These are phyloP conservation scores for Gallirallus australis DNA, from an alignment of 2,797 vertebrate genomes.

Conservation along the genomic window DNA sequence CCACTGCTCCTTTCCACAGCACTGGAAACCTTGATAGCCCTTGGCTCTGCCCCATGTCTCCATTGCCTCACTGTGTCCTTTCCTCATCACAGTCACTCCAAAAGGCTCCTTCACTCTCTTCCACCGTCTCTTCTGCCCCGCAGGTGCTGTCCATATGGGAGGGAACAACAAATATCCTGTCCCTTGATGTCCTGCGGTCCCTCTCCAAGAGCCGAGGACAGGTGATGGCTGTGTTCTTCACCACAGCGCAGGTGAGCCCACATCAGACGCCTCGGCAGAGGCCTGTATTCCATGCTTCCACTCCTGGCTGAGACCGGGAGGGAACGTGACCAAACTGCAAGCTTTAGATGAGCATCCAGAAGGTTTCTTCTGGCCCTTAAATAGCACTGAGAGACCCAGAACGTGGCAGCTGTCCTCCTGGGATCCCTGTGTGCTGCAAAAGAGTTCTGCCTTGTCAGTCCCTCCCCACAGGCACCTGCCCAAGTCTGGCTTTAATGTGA, in stretches of 20 bases:
- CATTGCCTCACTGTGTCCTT: background rate
- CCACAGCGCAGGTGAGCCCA: conserved; percentile 77
- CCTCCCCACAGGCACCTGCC: background rate
- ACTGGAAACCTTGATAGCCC: background rate
- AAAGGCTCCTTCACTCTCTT: background rate
- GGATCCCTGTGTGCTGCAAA: background rate
- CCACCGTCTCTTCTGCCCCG: background rate
- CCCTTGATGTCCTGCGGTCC: conserved; percentile 84
- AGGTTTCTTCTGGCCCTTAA: background rate
- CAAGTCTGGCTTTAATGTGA: background rate
- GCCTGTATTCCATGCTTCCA: background rate
- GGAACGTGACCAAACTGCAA: background rate
- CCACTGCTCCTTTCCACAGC: background rate
- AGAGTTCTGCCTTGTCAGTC: background rate
- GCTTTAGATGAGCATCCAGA: background rate
- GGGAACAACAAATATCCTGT: conserved; percentile 87
- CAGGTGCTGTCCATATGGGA: conserved; percentile 91
- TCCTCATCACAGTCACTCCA: background rate
- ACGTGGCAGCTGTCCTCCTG: background rate
- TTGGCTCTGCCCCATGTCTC: background rate
- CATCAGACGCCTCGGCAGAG: background rate
- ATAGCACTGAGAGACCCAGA: background rate
- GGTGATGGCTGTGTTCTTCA: conserved; percentile 79
- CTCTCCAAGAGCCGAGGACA: conserved; percentile 81
- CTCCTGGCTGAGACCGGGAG: background rate